Conservation (phyloP, 2,888 invertebrate genomes). For the Nemoura dubitans region DNA sequence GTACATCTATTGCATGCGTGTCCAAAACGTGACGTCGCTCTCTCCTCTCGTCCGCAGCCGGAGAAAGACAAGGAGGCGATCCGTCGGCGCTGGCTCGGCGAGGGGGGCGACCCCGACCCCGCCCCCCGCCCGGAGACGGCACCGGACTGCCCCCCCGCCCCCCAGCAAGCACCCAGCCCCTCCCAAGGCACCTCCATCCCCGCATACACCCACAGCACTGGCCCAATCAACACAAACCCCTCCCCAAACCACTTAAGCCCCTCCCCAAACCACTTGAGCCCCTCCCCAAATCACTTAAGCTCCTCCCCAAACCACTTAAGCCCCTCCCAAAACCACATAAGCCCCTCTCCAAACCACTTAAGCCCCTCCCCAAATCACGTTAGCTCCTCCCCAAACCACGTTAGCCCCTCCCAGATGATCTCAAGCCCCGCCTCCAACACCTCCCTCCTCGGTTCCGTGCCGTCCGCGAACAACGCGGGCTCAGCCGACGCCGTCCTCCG, state of each 20-base stretch:
- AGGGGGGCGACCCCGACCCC: not conserved
- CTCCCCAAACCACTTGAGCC: not conserved
- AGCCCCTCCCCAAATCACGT: not conserved
- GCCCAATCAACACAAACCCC: not conserved
- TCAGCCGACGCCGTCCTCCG: constrained; percentile 59
- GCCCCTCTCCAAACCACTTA: too few species aligned
- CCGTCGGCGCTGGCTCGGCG: not conserved
- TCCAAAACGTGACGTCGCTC: not conserved
- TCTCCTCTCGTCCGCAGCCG: not conserved
- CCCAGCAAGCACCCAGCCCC: too few species aligned
- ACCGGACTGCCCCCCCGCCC: too few species aligned
- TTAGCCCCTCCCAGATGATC: too few species aligned
- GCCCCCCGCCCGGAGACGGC: not conserved
- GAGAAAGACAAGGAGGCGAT: constrained; percentile 31
- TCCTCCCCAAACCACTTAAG: too few species aligned
- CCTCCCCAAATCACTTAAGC: not conserved
- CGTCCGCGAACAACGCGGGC: constrained; percentile 59
- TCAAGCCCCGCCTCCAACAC: not conserved
- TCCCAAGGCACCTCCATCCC: too few species aligned
- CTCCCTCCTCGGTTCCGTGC: constrained; percentile 47
- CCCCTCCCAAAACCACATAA: not conserved
- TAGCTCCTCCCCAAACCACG: not conserved
- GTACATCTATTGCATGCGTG: too few species aligned
- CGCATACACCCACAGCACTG: too few species aligned
- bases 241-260: not conserved